Evolutionary conservation across 2,888 invertebrate species (phyloP).

Genomic region (Rotaria macrura): DNA sequence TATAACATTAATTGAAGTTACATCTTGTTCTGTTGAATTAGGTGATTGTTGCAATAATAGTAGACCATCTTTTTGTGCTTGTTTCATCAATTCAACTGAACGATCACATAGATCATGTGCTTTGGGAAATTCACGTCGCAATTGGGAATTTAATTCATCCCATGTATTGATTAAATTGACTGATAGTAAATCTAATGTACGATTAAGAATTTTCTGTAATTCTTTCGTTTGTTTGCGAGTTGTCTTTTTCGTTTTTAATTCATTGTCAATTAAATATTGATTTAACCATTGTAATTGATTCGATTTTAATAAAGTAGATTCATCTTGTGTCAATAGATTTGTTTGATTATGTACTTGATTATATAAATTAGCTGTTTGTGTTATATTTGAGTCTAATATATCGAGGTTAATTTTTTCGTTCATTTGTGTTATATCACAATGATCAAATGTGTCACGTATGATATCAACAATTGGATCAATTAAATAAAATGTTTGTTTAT

Average conservation of each 20-base stretch:
- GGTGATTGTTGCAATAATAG: neutral
- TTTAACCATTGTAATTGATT: neutral
- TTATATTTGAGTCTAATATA: conserved; percentile 17
- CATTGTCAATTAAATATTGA: conserved; percentile 1
- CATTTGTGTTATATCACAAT: conserved; percentile 13
- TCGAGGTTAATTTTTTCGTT: neutral
- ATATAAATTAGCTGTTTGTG: neutral
- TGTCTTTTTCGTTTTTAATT: neutral
- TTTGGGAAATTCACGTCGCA: neutral
- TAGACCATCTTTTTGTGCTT: neutral
- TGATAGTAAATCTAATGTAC: neutral
- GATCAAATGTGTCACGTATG: conserved; percentile 15
- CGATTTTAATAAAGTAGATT: neutral
- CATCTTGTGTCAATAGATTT: neutral
- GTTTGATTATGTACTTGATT: neutral
- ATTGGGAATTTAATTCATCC: conserved; percentile 7
- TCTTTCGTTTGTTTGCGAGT: neutral
- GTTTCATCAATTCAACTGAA: neutral
- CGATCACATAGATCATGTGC: conserved; percentile 6
- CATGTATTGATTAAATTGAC: neutral
- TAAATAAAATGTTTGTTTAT: conserved; percentile 19
- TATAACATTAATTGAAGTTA: neutral
- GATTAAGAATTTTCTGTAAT: neutral
- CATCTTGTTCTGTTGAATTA: neutral
- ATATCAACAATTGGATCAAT: conserved; percentile 2